Percentiles rank a stretch among this genome's conserved stretches.
Conservation (phyloP, 2,797 vertebrate genomes). For the Petrocephalus sullivani region DNA sequence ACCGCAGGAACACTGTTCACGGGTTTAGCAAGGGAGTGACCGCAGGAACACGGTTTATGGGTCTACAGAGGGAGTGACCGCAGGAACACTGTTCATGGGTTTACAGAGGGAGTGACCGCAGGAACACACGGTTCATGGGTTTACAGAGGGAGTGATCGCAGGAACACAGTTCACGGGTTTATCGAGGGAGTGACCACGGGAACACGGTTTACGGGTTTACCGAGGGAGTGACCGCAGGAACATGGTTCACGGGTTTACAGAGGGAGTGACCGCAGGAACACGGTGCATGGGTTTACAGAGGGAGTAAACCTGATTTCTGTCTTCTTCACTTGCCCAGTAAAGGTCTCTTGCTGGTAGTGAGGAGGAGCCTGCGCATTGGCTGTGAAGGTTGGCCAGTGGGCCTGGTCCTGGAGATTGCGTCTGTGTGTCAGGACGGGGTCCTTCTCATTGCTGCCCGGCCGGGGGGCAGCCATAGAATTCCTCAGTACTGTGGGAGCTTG, state of each 20-base stretch:
- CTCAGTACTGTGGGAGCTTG: conserved; percentile 32
- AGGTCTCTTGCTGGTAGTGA: background rate
- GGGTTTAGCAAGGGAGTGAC: background rate
- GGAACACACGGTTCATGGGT: background rate
- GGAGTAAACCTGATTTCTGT: background rate
- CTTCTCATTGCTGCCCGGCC: no score
- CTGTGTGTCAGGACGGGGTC: background rate
- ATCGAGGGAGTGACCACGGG: background rate
- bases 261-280: background rate
- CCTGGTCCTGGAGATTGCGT: background rate
- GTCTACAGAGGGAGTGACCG: background rate
- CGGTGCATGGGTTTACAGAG: background rate
- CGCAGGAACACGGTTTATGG: background rate
- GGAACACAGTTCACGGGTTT: background rate
- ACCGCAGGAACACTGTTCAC: background rate
- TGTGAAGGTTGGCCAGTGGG: background rate
- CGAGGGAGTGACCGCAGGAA: background rate
- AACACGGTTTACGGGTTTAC: background rate
- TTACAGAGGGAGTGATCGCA: background rate
- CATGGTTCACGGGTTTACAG: no score
- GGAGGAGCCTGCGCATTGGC: background rate
- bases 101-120: background rate
- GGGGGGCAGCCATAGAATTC: conserved; percentile 1
- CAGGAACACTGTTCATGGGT: background rate
- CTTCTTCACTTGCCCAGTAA: background rate